Percentiles rank a stretch among this genome's conserved stretches.
phyloP scores from a whole-genome alignment of 2,888 invertebrate species.

The Tinea semifulvella region DNA sequence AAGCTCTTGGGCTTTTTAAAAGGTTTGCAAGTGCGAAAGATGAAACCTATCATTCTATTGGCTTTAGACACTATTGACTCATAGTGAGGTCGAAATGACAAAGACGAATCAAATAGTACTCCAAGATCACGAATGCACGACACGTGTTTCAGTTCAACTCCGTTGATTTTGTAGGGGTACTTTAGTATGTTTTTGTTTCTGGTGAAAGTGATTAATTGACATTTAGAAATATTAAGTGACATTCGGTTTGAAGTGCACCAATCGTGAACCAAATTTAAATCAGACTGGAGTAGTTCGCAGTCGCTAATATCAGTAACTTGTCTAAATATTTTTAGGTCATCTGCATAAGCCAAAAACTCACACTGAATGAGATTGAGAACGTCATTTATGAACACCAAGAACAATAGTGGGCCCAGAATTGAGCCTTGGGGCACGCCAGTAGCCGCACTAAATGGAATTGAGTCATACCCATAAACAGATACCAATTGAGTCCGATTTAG shows the following conservation, averaged over 20 bases:
- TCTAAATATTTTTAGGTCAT: not conserved
- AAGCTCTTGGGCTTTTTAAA: not conserved
- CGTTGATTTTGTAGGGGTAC: not conserved
- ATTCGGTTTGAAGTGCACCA: not conserved
- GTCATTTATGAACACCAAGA: constrained; percentile 10
- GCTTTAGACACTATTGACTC: not conserved
- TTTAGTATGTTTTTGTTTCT: not conserved
- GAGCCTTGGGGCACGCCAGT: constrained; percentile 14
- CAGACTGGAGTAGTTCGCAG: not conserved
- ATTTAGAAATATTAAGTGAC: constrained; percentile 3
- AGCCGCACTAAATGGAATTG: not conserved
- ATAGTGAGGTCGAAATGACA: not conserved
- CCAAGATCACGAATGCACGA: not conserved
- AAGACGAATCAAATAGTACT: not conserved
- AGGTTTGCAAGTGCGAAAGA: not conserved
- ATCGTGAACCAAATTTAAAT: not conserved
- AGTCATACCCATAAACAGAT: constrained; percentile 10
- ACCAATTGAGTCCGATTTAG: constrained; percentile 7
- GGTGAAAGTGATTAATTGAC: not conserved
- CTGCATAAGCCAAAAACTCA: not conserved
- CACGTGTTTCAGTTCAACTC: not conserved
- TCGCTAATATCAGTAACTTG: not conserved
- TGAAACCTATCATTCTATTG: not conserved
- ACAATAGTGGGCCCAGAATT: constrained; percentile 11
- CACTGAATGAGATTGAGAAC: not conserved